Evolutionary conservation across 1,140 invertebrate genomes (phyloP).

Genomic region (Euura lappo): DNA sequence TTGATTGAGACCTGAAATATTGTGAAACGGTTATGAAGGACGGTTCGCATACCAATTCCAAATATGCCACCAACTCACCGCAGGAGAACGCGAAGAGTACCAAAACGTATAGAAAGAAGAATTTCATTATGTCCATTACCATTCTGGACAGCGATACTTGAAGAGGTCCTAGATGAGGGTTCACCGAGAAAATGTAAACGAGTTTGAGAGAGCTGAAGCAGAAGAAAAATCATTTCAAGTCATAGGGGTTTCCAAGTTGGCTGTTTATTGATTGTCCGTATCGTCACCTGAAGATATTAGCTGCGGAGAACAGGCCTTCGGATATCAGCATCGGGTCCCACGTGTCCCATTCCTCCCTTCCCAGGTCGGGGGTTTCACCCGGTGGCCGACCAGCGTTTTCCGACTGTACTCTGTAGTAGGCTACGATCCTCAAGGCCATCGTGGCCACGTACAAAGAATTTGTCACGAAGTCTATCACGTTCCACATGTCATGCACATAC

Average conservation of each 20-base stretch:
- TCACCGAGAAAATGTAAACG: conserved; percentile 99
- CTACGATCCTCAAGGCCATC: conserved; percentile 90
- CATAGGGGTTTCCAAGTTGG: not conserved
- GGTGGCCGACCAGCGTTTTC: conserved; percentile 66
- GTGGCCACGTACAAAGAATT: conserved; percentile 98
- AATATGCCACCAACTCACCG: conserved; percentile 68
- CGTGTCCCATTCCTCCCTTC: conserved; percentile 89
- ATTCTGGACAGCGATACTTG: conserved; percentile 97
- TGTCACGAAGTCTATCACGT: conserved; percentile 98
- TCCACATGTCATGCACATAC: conserved; percentile 99
- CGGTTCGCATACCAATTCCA: too few relatives aligned
- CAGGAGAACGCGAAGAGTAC: conserved; percentile 98
- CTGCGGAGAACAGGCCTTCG: conserved; percentile 95
- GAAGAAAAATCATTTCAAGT: conserved; percentile 15
- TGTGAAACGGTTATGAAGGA: not conserved
- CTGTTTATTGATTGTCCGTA: conserved; percentile 11
- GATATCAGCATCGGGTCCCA: conserved; percentile 98
- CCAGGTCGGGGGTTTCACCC: conserved; percentile 63
- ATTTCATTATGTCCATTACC: conserved; percentile 98
- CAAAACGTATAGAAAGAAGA: conserved; percentile 93
- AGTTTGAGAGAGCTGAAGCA: conserved; percentile 88
- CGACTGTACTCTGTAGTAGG: conserved; percentile 74
- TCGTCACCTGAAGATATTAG: conserved; percentile 87
- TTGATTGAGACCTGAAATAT: conserved; percentile 71
- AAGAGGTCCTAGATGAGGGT: conserved; percentile 95